Conservation (phyloP, 2,888 invertebrate species). For the Calliphora vomitoria region DNA sequence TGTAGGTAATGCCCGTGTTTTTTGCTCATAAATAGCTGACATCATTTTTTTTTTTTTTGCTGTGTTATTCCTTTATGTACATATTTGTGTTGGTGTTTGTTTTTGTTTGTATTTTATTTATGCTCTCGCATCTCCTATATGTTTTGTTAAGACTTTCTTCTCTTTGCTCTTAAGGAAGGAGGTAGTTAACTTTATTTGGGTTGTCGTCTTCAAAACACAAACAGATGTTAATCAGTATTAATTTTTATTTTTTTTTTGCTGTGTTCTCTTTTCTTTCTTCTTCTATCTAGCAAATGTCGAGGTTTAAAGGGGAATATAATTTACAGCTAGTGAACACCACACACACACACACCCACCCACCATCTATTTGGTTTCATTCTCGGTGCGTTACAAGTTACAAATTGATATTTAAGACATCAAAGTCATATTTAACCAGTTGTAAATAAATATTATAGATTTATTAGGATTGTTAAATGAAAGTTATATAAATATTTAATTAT, state of each 20-base stretch:
- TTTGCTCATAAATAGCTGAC: too few species aligned
- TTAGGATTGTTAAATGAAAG: conserved; percentile 1
- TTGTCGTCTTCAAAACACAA: conserved; percentile 45
- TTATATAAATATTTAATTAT: conserved; percentile 56
- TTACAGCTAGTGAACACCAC: too few species aligned
- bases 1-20: too few species aligned
- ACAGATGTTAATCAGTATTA: conserved; percentile 60
- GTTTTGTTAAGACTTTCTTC: background rate
- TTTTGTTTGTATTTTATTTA: conserved; percentile 1
- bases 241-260: conserved; percentile 23
- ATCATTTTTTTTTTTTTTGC: too few species aligned
- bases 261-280: conserved; percentile 11
- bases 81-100: too few species aligned
- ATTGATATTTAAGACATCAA: conserved; percentile 57
- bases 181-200: conserved; percentile 61
- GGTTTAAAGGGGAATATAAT: background rate
- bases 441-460: conserved; percentile 49
- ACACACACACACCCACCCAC: too few species aligned
- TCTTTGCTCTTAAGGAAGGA: conserved; percentile 47
- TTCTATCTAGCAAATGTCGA: background rate
- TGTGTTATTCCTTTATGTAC: too few species aligned
- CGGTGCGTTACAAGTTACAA: background rate
- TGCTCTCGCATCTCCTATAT: too few species aligned
- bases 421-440: conserved; percentile 56
- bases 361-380: background rate